Evolutionary conservation across 2,797 vertebrate genomes (phyloP).

Genomic region (Sebastes nivosus): DNA sequence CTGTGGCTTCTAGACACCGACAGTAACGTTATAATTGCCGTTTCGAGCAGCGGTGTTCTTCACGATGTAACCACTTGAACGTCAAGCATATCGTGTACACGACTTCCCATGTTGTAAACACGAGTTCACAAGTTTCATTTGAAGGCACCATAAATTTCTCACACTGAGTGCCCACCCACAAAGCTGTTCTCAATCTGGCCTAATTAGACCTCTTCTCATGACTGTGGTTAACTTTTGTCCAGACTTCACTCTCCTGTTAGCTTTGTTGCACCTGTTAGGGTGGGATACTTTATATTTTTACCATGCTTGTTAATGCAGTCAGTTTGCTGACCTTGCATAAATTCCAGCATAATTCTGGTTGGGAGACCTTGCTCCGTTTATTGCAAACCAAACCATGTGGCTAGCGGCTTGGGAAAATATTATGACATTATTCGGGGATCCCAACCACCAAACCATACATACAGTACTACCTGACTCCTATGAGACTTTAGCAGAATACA

Average conservation of each 20-base stretch:
- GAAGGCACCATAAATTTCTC: too few relatives aligned
- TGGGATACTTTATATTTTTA: background rate
- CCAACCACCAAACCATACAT: background rate
- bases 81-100: too few relatives aligned
- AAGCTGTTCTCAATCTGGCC: conserved; percentile 2
- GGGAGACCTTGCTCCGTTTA: background rate
- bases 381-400: background rate
- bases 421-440: background rate
- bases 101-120: too few relatives aligned
- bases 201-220: background rate
- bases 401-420: background rate
- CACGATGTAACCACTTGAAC: too few relatives aligned
- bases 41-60: too few relatives aligned
- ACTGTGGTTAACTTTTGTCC: background rate
- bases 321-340: background rate
- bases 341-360: background rate
- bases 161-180: background rate
- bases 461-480: background rate
- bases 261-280: conserved; percentile 8
- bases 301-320: background rate
- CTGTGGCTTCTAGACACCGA: too few relatives aligned
- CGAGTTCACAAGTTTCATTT: too few relatives aligned
- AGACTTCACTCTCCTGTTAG: background rate
- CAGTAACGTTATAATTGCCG: too few relatives aligned
- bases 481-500: background rate